Evolutionary conservation across 1,140 invertebrate genomes (phyloP), one percentile per base, ranked within the genome.

Genomic region (Pemphigus obesinymphae): DNA sequence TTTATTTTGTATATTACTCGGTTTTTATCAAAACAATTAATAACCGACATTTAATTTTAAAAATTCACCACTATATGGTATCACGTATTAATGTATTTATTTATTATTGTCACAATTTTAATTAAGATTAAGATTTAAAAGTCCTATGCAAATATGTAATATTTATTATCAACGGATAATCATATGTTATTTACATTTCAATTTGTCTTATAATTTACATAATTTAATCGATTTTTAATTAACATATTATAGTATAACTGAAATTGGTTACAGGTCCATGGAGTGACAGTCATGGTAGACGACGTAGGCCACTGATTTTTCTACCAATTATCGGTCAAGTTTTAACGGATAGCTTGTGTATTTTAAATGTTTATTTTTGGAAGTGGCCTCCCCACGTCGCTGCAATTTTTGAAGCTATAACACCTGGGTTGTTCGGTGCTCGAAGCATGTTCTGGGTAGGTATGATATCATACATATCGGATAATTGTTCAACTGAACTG

Each of bases 231-330:
- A 13, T 55, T 10, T 55, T 23, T 26, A 55, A n/a, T 55, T 23
- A 3, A 55, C 3, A 23, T 15, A 58, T 26, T 58, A 58, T 1
- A n/a, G 23, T 11, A 29, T 26, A 20, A 20, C 29, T 17, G 17
- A 31, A 73, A 48, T 48, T 48, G 2, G 4, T 80, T 61, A 45
- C 53, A 80, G 76, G 76, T 11, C 55, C 58, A 34, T 88, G 70
- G 84, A 85, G 68, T 70, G 85, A 83, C 29, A 85, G 5, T 8
- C 84, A 83, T 58, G 84, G 83, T 15, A 83, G 80, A 37, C 85
- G 87, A 13, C 83, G 88, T 40, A 89, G 88, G 84, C 82, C 88
- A 8, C 86, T 88, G 2, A 86, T 90, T 31, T 82, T 89, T 2
- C 48, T 89, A 11, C 86, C 89, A 3, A 85, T 87, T 23, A n/a